A percentile compares a stretch with the other conserved stretches of the same genome.
Conservation (phyloP, 2,797 vertebrate species). For the Chanos chanos region DNA sequence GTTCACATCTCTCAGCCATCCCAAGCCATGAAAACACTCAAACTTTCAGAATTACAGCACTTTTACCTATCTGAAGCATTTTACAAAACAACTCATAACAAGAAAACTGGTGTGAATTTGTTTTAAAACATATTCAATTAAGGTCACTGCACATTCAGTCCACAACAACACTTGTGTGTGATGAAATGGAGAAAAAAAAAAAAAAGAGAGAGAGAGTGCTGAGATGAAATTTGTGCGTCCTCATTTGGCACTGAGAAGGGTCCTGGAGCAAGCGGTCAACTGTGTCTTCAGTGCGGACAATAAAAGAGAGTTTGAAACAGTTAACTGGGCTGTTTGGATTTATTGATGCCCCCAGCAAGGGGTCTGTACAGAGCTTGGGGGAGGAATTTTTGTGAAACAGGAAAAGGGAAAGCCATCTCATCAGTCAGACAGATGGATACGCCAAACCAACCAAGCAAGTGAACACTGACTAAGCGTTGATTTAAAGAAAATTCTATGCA, state of each 20-base stretch:
- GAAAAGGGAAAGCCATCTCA: conserved; percentile 3
- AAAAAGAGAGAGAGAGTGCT: neutral
- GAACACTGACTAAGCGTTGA: too few species aligned
- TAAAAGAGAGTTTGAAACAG: neutral
- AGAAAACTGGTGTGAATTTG: too few species aligned
- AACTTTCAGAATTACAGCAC: too few species aligned
- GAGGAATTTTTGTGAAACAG: conserved; percentile 2
- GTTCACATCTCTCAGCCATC: too few species aligned
- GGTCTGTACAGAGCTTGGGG: neutral
- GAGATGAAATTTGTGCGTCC: too few species aligned
- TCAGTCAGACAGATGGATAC: neutral
- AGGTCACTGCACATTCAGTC: too few species aligned
- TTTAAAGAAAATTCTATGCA: neutral
- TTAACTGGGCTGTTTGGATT: neutral
- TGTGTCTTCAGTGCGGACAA: neutral
- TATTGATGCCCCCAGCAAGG: neutral
- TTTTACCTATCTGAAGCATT: too few species aligned
- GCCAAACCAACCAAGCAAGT: neutral
- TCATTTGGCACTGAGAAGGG: conserved; percentile 19
- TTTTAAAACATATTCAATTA: too few species aligned
- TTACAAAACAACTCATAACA: too few species aligned
- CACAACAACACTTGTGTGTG: too few species aligned
- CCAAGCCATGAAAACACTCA: too few species aligned
- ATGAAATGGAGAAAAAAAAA: neutral
- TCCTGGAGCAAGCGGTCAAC: neutral